A percentile compares a stretch with the other conserved stretches of the same genome.
These are phyloP conservation scores for Heterocephalus glaber DNA, from an alignment of 2,113 vertebrate species.

Conservation along the genomic window DNA sequence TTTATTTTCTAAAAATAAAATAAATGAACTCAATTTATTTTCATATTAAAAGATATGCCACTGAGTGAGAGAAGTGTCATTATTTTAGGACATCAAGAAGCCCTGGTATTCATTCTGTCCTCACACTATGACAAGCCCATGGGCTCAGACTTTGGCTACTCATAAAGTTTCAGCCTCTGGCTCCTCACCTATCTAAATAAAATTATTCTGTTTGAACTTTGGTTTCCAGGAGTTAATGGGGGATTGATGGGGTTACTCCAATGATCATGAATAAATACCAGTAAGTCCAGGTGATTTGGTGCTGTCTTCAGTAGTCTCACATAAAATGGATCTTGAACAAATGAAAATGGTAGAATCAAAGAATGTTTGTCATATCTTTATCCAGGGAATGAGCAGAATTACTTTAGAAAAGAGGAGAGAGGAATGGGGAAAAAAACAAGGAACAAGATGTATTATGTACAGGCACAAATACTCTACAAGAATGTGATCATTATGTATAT, in stretches of 20 bases:
- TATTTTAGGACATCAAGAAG: background rate
- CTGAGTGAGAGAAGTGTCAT: background rate
- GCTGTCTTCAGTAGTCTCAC: background rate
- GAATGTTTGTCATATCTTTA: background rate
- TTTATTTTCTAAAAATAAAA: background rate
- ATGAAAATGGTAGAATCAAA: background rate
- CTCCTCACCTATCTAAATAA: background rate
- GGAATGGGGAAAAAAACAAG: background rate
- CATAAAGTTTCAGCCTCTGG: background rate
- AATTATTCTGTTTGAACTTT: background rate
- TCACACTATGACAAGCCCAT: rapidly evolving
- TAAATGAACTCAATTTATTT: background rate
- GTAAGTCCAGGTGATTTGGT: too few relatives aligned
- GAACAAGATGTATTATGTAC: background rate
- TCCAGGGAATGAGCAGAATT: background rate
- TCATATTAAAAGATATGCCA: too few relatives aligned
- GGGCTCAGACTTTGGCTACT: rapidly evolving
- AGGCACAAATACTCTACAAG: background rate
- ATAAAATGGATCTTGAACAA: background rate
- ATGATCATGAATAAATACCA: background rate
- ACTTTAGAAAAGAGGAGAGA: background rate
- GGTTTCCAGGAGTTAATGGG: background rate
- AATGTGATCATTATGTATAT: background rate
- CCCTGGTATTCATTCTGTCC: rapidly evolving
- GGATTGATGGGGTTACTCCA: background rate